Conservation (phyloP, 2,113 vertebrate genomes). For the Agelaius phoeniceus region DNA sequence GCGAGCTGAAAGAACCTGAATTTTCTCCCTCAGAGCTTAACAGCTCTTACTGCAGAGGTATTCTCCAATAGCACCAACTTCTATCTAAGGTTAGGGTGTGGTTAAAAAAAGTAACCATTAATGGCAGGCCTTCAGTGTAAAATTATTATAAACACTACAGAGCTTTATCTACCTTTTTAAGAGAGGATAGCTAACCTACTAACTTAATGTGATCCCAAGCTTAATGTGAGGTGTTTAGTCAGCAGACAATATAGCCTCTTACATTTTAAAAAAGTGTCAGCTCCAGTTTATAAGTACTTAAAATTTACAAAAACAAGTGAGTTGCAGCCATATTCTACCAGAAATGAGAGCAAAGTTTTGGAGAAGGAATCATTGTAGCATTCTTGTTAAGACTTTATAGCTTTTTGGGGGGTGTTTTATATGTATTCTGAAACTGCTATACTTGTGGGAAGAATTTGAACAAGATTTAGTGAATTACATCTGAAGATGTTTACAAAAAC, state of each 20-base stretch:
- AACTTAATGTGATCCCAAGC: not conserved
- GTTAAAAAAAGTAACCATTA: not conserved
- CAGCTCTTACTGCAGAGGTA: not conserved
- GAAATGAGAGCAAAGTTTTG: not conserved
- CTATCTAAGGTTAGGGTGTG: not conserved
- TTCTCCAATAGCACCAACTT: not conserved
- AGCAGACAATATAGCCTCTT: not conserved
- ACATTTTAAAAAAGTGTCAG: not conserved
- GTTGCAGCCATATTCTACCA: not conserved
- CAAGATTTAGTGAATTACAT: not conserved
- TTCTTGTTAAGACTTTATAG: not conserved
- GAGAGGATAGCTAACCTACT: not conserved
- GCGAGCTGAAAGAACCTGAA: not conserved
- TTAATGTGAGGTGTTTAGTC: not conserved
- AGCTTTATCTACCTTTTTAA: not conserved
- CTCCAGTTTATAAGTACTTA: not conserved
- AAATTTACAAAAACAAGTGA: not conserved
- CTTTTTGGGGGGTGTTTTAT: not conserved
- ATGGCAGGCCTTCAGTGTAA: not conserved
- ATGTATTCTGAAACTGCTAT: not conserved
- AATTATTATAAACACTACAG: not conserved
- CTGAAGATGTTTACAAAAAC: not conserved
- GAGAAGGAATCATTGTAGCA: not conserved
- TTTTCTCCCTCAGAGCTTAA: not conserved
- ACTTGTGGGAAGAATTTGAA: not conserved